Evolutionary conservation across 2,888 invertebrate genomes (phyloP).

Genomic region (Metacarcinus magister): DNA sequence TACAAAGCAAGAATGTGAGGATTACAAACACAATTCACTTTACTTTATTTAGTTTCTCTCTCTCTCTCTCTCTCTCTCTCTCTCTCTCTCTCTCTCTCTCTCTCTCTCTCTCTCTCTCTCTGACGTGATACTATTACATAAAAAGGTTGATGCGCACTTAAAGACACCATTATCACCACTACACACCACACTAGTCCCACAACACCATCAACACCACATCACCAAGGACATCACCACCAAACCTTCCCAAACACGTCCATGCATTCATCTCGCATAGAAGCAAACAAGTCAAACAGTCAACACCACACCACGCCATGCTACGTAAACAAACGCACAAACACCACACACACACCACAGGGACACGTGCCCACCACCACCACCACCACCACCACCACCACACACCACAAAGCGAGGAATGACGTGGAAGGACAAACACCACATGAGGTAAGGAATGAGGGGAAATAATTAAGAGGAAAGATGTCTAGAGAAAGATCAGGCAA

Average conservation of each 20-base stretch:
- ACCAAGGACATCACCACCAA: neutral
- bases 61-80: constrained; percentile 21
- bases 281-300: too few relatives aligned
- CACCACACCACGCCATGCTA: neutral
- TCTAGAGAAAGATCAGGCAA: constrained; percentile 45
- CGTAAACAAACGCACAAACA: neutral
- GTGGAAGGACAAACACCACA: neutral
- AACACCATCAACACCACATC: neutral
- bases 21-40: neutral
- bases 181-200: too few relatives aligned
- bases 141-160: neutral
- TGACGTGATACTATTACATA: too few relatives aligned
- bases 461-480: neutral
- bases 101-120: too few relatives aligned
- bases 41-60: neutral
- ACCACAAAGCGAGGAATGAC: too few relatives aligned
- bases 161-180: neutral
- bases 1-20: neutral
- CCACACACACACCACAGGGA: too few relatives aligned
- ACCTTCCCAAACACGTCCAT: too few relatives aligned
- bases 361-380: neutral
- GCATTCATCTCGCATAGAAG: too few relatives aligned
- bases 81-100: too few relatives aligned
- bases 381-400: neutral
- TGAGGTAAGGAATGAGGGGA: neutral